A percentile compares a stretch with the other conserved stretches of the same genome.
Conservation (phyloP, 2,113 vertebrate species). For the Hydropotes inermis region DNA sequence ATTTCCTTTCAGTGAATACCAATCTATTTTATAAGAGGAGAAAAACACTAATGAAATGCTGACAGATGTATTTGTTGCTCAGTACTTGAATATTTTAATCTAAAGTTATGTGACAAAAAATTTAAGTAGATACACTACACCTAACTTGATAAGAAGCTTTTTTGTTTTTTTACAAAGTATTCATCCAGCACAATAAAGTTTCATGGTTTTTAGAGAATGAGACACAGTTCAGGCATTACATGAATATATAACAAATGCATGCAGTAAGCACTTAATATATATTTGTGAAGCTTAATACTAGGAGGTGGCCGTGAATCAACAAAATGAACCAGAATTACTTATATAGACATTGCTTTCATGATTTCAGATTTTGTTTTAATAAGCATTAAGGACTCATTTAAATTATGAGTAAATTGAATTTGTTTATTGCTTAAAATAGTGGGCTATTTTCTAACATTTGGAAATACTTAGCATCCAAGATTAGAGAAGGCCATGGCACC, state of each 20-base stretch:
- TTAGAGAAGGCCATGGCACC: no score
- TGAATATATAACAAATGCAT: not conserved
- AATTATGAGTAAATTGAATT: not conserved
- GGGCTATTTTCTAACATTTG: not conserved
- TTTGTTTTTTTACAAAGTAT: not conserved
- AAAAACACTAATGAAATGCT: conserved; percentile 2
- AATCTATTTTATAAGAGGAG: not conserved
- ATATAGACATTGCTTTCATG: not conserved
- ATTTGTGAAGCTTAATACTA: not conserved
- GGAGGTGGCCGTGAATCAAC: not conserved
- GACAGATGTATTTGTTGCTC: not conserved
- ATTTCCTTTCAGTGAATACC: not conserved
- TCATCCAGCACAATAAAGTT: not conserved
- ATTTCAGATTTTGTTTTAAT: not conserved
- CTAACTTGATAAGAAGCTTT: not conserved
- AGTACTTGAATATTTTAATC: not conserved
- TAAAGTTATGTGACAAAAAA: not conserved
- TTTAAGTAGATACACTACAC: not conserved
- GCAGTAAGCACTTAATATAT: not conserved
- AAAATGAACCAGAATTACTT: not conserved
- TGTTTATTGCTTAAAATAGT: not conserved
- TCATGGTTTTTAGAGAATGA: not conserved
- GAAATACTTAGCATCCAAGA: not conserved
- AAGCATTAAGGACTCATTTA: not conserved
- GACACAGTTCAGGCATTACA: not conserved